phyloP scores from a whole-genome alignment of 2,113 vertebrate species.

The Suncus etruscus region DNA sequence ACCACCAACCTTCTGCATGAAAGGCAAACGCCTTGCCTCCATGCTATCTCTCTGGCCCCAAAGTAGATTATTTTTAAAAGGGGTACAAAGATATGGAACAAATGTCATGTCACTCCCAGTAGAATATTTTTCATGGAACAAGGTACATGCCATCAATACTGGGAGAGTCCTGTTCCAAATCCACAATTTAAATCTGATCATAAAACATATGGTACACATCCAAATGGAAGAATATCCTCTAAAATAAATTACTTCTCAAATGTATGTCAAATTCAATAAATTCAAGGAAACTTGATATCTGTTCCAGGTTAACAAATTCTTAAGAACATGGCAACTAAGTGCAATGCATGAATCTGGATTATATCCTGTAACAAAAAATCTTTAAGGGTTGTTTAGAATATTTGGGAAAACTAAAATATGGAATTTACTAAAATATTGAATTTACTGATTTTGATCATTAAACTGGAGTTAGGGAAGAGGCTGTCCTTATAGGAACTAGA shows the following conservation, averaged over 20 bases:
- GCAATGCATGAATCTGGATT: conserved; percentile 33
- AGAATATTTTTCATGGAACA: neutral
- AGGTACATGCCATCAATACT: neutral
- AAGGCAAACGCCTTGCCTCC: too few relatives aligned
- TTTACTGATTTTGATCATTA: conserved; percentile 35
- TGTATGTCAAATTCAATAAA: conserved; percentile 22
- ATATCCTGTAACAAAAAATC: neutral
- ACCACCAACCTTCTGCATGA: too few relatives aligned
- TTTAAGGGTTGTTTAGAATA: neutral
- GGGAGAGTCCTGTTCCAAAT: neutral
- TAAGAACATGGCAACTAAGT: conserved; percentile 30
- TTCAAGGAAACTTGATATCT: conserved; percentile 2
- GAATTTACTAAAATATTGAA: neutral
- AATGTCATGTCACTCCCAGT: neutral
- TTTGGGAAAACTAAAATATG: conserved; percentile 33
- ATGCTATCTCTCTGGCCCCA: too few relatives aligned
- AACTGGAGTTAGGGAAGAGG: neutral
- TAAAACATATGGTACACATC: neutral
- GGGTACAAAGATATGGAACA: neutral
- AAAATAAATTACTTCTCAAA: conserved; percentile 60
- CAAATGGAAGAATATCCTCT: conserved; percentile 1
- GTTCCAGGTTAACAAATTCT: conserved; percentile 30
- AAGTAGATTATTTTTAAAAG: neutral
- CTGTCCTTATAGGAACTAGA: conserved; percentile 48
- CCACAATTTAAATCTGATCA: neutral